These are phyloP conservation scores for Rutilus rutilus DNA, from an alignment of 2,113 vertebrate genomes.

Conservation along the genomic window DNA sequence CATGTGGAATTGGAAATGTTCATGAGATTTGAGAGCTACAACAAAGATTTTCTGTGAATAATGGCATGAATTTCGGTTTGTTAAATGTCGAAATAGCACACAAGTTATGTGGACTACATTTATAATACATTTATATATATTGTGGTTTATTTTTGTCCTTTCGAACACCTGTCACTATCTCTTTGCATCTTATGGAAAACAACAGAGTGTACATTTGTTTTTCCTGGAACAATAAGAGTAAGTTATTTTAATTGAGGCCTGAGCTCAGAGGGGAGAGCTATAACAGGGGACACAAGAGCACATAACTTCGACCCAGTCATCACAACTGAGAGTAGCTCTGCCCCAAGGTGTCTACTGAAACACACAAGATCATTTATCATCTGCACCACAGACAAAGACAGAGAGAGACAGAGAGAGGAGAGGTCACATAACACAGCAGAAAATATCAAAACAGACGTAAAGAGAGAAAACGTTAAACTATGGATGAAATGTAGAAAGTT, in stretches of 20 bases:
- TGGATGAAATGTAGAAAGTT: constrained; percentile 18
- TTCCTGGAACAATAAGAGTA: neutral
- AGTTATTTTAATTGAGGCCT: neutral
- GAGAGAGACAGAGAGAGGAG: constrained; percentile 6
- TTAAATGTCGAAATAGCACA: neutral
- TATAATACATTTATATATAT: neutral
- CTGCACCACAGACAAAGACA: constrained; percentile 47
- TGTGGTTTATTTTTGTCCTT: too few relatives aligned
- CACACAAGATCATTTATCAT: constrained; percentile 66
- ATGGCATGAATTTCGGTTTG: neutral
- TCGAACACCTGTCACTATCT: too few relatives aligned
- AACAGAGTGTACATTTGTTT: neutral
- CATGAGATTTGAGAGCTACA: neutral
- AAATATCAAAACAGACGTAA: neutral
- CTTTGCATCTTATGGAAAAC: too few relatives aligned
- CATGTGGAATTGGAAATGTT: neutral
- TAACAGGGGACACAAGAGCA: neutral
- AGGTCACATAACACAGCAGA: neutral
- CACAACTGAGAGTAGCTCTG: neutral
- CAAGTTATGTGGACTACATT: neutral
- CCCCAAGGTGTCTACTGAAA: neutral
- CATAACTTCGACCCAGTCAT: neutral
- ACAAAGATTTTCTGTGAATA: neutral
- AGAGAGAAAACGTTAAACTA: neutral
- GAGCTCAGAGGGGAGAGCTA: neutral